Evolutionary conservation across 2,888 invertebrate genomes (phyloP).

Genomic region (Rugalucina vietnamica): DNA sequence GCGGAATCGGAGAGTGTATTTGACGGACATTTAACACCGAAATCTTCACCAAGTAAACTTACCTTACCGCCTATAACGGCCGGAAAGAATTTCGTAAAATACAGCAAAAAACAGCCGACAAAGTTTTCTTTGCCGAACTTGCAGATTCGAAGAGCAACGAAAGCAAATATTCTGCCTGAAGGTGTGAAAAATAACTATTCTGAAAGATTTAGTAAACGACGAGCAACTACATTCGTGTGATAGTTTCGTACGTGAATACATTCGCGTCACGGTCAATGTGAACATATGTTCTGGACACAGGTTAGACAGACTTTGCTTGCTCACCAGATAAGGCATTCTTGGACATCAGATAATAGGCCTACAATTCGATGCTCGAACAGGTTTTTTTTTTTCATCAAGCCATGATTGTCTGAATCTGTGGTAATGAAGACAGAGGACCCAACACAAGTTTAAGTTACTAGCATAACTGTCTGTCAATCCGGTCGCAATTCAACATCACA

Average conservation of each 20-base stretch:
- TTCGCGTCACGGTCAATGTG: too few species aligned
- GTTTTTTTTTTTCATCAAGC: too few species aligned
- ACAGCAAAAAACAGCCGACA: constrained; percentile 11
- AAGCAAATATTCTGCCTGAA: constrained; percentile 20
- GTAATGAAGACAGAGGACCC: too few species aligned
- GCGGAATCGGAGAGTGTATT: neutral
- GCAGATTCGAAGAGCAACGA: constrained; percentile 35
- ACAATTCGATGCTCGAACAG: too few species aligned
- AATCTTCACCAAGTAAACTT: neutral
- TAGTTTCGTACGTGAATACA: neutral
- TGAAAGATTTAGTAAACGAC: constrained; percentile 27
- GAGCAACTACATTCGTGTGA: constrained; percentile 47
- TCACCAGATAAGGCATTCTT: too few species aligned
- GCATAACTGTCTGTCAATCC: too few species aligned
- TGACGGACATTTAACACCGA: neutral
- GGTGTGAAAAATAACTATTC: neutral
- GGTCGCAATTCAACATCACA: too few species aligned
- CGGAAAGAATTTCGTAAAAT: constrained; percentile 37
- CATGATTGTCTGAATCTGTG: too few species aligned
- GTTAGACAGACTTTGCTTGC: too few species aligned
- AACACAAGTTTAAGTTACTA: too few species aligned
- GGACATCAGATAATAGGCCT: too few species aligned
- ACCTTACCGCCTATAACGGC: constrained; percentile 41
- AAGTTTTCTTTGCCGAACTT: constrained; percentile 35
- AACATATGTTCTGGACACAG: too few species aligned